Evolutionary conservation across 2,888 invertebrate species (phyloP).

Genomic region (Tetrapedia diversipes): DNA sequence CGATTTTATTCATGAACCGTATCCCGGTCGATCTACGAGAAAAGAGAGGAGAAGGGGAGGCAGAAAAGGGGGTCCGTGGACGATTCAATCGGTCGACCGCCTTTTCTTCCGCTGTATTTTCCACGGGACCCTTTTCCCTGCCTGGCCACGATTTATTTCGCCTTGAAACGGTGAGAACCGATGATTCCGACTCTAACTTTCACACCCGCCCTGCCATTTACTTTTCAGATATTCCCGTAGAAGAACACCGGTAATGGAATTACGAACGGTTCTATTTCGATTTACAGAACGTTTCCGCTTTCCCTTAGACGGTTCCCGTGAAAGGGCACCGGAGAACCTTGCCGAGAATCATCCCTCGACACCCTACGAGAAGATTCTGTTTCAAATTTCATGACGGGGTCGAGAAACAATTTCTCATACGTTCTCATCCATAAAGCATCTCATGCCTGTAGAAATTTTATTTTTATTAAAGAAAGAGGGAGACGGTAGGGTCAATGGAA

Average conservation of each 20-base stretch:
- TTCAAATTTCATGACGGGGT: conserved; percentile 26
- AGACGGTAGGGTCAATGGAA: too few species aligned
- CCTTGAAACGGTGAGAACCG: conserved; percentile 33
- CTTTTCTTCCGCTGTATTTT: conserved; percentile 55
- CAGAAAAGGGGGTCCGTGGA: conserved; percentile 36
- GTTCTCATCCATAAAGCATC: too few species aligned
- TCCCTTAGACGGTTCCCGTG: too few species aligned
- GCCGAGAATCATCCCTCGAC: neutral
- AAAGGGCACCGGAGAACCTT: too few species aligned
- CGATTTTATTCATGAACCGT: conserved; percentile 80
- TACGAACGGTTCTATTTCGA: neutral
- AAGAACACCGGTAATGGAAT: neutral
- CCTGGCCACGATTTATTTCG: conserved; percentile 61
- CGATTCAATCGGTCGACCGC: conserved; percentile 73
- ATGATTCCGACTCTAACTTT: conserved; percentile 47
- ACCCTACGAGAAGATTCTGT: neutral
- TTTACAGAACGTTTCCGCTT: neutral
- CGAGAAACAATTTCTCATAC: conserved; percentile 27
- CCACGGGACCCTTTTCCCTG: conserved; percentile 39
- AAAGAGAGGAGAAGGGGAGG: conserved; percentile 26
- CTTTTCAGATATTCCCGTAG: neutral
- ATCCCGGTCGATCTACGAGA: conserved; percentile 71
- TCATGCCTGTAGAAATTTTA: too few species aligned
- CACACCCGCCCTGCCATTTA: conserved; percentile 10
- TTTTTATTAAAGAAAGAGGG: too few species aligned